Conservation (phyloP, 2,797 vertebrate species). For the Petrocephalus sullivani region DNA sequence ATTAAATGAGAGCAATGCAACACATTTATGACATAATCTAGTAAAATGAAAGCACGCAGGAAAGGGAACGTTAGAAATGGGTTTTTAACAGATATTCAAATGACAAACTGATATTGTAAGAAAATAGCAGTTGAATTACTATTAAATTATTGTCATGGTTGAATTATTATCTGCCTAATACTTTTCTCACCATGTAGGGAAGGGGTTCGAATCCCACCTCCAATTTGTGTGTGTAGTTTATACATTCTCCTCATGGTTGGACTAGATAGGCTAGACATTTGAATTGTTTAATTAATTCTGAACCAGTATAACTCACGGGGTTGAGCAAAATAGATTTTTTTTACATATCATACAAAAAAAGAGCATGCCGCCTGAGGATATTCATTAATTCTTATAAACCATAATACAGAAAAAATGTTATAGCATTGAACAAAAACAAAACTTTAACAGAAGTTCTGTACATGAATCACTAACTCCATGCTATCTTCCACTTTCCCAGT, state of each 20-base stretch:
- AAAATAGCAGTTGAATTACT: neutral
- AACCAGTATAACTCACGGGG: neutral
- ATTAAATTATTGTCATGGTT: neutral
- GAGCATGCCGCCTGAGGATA: neutral
- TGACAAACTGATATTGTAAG: neutral
- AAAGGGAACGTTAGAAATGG: neutral
- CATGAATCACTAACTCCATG: neutral
- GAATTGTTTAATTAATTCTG: neutral
- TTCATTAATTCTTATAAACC: neutral
- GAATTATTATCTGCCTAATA: neutral
- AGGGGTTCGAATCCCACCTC: neutral
- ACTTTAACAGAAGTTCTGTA: neutral
- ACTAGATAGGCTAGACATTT: neutral
- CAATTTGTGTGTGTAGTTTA: neutral
- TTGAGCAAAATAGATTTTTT: neutral
- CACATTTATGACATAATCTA: neutral
- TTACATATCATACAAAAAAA: neutral
- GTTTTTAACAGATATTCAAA: neutral
- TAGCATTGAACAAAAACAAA: neutral
- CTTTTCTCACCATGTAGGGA: neutral
- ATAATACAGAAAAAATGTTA: neutral
- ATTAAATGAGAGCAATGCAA: neutral
- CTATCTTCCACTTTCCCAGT: neutral
- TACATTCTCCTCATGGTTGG: neutral
- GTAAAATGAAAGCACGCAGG: neutral